A percentile compares a stretch with the other conserved stretches of the same genome.
Conservation (phyloP, 1,140 invertebrate genomes). For the Wiebesia pumilae region DNA sequence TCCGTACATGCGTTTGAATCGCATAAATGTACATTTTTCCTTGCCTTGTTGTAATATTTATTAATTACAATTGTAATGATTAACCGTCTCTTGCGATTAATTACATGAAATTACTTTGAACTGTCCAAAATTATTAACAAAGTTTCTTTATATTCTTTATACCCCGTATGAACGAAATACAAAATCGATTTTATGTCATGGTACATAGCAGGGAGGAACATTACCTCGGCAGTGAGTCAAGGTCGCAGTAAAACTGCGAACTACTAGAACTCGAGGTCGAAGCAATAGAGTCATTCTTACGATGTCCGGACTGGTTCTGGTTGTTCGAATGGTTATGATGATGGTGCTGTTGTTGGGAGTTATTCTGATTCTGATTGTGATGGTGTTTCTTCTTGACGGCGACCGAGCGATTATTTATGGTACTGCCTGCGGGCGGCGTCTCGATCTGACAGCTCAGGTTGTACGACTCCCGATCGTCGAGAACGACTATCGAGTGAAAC, state of each 20-base stretch:
- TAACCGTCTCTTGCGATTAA: too few relatives aligned
- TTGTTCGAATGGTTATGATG: conserved; percentile 63
- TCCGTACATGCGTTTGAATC: too few relatives aligned
- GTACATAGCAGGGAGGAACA: not conserved
- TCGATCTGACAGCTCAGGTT: conserved; percentile 94
- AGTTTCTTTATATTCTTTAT: too few relatives aligned
- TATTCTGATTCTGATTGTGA: conserved; percentile 60
- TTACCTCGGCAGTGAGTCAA: conserved; percentile 78
- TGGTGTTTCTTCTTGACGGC: conserved; percentile 67
- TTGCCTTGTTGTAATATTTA: too few relatives aligned
- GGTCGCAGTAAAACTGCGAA: conserved; percentile 89
- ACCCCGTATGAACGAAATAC: too few relatives aligned
- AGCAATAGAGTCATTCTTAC: conserved; percentile 93
- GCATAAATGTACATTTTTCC: too few relatives aligned
- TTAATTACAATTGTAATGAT: too few relatives aligned
- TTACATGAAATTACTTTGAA: too few relatives aligned
- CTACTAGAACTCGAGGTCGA: conserved; percentile 91
- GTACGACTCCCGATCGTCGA: conserved; percentile 94
- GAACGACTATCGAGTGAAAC: conserved; percentile 92
- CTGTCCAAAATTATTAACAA: too few relatives aligned
- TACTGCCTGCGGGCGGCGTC: conserved; percentile 76
- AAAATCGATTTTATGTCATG: not conserved
- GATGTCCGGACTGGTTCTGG: conserved; percentile 78
- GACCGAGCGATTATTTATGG: conserved; percentile 62
- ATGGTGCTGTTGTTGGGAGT: conserved; percentile 61